A percentile compares a stretch with the other conserved stretches of the same genome.
phyloP scores from a whole-genome alignment of 2,113 vertebrate genomes.

The Dermatemys mawii region DNA sequence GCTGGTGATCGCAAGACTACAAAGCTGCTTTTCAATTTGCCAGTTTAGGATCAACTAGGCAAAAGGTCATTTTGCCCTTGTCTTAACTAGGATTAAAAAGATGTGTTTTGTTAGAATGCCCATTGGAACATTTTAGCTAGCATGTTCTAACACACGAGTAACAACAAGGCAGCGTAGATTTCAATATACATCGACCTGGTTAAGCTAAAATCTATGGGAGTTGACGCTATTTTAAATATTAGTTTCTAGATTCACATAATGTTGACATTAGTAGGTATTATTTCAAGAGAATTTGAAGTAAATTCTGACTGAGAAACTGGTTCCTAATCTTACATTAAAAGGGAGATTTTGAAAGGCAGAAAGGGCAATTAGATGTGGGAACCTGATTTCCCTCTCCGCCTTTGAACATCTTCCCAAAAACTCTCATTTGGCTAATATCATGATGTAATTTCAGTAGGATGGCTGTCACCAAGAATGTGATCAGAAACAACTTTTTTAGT shows the following conservation, averaged over 20 bases:
- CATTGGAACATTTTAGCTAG: background rate
- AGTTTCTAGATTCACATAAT: background rate
- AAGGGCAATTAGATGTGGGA: background rate
- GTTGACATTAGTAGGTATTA: background rate
- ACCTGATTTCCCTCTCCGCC: background rate
- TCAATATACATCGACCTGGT: background rate
- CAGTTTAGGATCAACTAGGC: background rate
- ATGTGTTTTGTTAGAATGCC: background rate
- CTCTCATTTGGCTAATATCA: background rate
- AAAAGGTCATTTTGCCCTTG: background rate
- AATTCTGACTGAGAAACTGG: background rate
- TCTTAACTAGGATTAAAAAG: background rate
- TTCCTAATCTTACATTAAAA: background rate
- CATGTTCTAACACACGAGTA: fast-evolving
- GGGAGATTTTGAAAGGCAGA: background rate
- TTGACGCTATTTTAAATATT: fast-evolving
- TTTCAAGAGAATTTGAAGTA: background rate
- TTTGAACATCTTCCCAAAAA: background rate
- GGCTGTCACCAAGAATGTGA: background rate
- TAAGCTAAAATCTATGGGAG: background rate
- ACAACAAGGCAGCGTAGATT: fast-evolving
- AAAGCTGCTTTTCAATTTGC: fast-evolving
- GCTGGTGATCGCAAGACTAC: background rate
- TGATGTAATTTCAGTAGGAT: background rate
- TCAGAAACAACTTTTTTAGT: background rate